Conservation (phyloP, 2,888 invertebrate genomes). For the Baccha elongata region DNA sequence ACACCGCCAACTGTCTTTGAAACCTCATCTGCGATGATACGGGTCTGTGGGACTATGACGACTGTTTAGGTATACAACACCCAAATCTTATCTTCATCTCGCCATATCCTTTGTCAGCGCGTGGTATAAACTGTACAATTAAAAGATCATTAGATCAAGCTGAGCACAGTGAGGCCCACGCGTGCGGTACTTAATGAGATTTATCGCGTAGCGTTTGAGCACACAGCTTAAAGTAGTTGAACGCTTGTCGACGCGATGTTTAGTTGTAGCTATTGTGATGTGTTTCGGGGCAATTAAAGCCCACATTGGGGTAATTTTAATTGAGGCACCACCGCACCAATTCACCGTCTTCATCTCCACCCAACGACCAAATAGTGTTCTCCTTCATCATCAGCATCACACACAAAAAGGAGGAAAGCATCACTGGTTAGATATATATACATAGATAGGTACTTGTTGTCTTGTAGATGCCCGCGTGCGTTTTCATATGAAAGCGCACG, state of each 20-base stretch:
- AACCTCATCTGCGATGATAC: conserved; percentile 22
- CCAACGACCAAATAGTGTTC: conserved; percentile 15
- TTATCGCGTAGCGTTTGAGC: conserved; percentile 56
- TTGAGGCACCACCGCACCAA: conserved; percentile 63
- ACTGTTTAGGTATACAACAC: neutral
- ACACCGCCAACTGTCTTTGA: too few species aligned
- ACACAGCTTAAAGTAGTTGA: conserved; percentile 56
- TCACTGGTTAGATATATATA: conserved; percentile 25
- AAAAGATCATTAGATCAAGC: conserved; percentile 62
- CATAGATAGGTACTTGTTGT: conserved; percentile 41
- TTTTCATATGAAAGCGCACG: conserved; percentile 62
- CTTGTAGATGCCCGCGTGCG: conserved; percentile 26
- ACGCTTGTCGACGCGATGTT: conserved; percentile 65
- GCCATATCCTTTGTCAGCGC: conserved; percentile 42
- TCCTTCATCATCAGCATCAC: conserved; percentile 55
- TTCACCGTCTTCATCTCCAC: neutral
- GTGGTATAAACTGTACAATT: conserved; percentile 57
- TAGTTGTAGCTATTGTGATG: conserved; percentile 69
- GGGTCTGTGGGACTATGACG: too few species aligned
- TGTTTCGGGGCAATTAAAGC: conserved; percentile 70
- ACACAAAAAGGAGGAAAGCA: conserved; percentile 54
- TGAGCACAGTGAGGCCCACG: conserved; percentile 44
- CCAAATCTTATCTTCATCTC: neutral
- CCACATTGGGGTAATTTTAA: conserved; percentile 72
- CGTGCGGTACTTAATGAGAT: conserved; percentile 70